Evolutionary conservation across 53 echinoderm and acorn worm species (phyloP), one percentile per base, ranked within the genome.

Genomic region (Paracentrotus lividus): DNA sequence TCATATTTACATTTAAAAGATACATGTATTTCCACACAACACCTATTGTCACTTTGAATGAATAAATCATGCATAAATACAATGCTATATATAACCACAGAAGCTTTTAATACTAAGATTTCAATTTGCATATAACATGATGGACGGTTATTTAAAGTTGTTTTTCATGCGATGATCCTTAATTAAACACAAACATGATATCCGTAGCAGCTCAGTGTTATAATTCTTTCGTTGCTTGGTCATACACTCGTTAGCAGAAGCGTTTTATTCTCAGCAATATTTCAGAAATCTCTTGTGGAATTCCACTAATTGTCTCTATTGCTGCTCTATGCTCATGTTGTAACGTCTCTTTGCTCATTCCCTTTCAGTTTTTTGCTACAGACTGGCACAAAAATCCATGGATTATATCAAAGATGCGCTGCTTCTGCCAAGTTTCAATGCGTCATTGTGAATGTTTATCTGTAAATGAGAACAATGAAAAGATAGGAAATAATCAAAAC

Each of bases 51-150:
- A 31, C 45, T 47, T 84, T 49, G 38, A 18, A 5, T 9, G 13
- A n/a, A 49, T 84, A 49, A 85, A 26, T 49, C 85, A 85, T 85
- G 85, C 85, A 27, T 85, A 49, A 77, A 77, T 51, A 49, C 27
- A 49, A 85, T 85, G 85, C 49, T 21, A 49, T 31, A 26, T 27
- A n/a, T 1, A 49, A 85, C 47, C 26, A 14, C n/a, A 14, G 29
- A 49, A 77, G 43, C 78, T 36, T 85, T 49, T 85, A 49, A 85
- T n/a, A 49, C 49, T 31, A 42, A 44, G 31, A 49, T 47, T 26
- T 85, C 16, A 29, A 27, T 47, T 85, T 85, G 85, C 85, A 85
- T 85, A 85, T 85, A 43, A 21, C 23, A 36, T 27, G 47, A 44
- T 49, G 72, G 36, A 18, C 36, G 18, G 20, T 36, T 36, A 49